Evolutionary conservation across 2,113 vertebrate species (phyloP).

Genomic region (Rhabdomys dilectus): DNA sequence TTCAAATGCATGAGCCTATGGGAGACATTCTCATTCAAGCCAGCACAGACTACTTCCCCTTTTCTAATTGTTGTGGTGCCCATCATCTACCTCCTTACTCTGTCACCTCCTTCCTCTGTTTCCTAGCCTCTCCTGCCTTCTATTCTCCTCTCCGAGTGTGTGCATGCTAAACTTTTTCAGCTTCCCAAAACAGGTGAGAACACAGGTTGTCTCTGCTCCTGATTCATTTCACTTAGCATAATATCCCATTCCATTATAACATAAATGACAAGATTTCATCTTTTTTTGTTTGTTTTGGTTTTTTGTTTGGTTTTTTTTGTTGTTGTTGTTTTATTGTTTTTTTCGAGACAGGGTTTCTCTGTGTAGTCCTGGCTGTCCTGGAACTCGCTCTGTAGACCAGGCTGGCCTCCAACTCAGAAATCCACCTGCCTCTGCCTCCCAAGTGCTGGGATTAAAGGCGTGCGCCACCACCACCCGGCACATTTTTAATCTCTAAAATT

Average conservation of each 20-base stretch:
- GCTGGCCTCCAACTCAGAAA: too few species aligned
- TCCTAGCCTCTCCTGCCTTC: neutral
- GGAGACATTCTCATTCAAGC: neutral
- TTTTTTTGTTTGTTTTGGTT: neutral
- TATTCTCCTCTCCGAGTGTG: neutral
- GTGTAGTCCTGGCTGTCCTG: too few species aligned
- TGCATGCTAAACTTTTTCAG: neutral
- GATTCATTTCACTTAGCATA: neutral
- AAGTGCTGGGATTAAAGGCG: too few species aligned
- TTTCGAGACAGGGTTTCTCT: too few species aligned
- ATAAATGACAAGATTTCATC: neutral
- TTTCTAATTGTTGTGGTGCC: neutral
- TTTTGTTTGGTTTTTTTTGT: too few species aligned
- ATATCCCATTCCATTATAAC: neutral
- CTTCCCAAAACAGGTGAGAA: neutral
- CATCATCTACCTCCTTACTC: neutral
- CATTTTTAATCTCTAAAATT: neutral
- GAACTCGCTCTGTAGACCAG: too few species aligned
- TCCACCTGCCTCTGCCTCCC: too few species aligned
- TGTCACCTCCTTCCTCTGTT: neutral
- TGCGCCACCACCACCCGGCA: too few species aligned
- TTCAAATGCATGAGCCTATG: neutral
- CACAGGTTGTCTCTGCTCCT: neutral
- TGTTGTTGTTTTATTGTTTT: too few species aligned
- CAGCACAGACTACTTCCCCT: neutral